These are phyloP conservation scores for Nebria ingens DNA, from an alignment of 1,140 invertebrate species.

Conservation along the genomic window DNA sequence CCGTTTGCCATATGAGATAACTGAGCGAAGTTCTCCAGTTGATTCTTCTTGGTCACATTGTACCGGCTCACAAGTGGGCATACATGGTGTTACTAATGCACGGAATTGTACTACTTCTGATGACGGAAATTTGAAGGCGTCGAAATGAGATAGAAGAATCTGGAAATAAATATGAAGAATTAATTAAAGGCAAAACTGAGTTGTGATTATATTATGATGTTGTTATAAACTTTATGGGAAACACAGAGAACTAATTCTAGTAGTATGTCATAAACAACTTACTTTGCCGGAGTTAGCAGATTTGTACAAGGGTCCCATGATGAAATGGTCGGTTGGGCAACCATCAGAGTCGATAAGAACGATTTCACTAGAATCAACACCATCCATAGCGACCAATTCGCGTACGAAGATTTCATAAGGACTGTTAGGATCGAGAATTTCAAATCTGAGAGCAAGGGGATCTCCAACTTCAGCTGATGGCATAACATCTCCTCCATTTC, in stretches of 20 bases:
- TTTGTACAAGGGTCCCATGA: conserved; percentile 85
- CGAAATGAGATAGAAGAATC: conserved; percentile 82
- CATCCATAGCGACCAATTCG: conserved; percentile 88
- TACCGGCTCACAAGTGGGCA: conserved; percentile 83
- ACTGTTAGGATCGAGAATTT: conserved; percentile 81
- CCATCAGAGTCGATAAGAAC: conserved; percentile 84
- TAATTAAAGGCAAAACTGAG: conserved; percentile 1
- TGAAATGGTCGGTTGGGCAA: conserved; percentile 85
- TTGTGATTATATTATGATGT: too few relatives aligned
- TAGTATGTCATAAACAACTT: too few relatives aligned
- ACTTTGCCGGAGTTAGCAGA: conserved; percentile 64
- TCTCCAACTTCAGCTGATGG: conserved; percentile 81
- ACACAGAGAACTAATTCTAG: too few relatives aligned
- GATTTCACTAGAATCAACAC: conserved; percentile 84
- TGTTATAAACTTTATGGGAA: too few relatives aligned
- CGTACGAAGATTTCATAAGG: conserved; percentile 93
- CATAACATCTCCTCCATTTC: conserved; percentile 66
- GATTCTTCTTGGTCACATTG: conserved; percentile 72
- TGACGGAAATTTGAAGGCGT: conserved; percentile 93
- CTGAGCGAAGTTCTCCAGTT: conserved; percentile 66
- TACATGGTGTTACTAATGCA: conserved; percentile 84
- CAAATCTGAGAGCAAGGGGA: conserved; percentile 79
- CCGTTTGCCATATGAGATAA: conserved; percentile 69
- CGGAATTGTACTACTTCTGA: conserved; percentile 91
- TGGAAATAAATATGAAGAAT: conserved; percentile 34